Evolutionary conservation across 37 sponge, comb jelly and placozoan genomes (phyloP).

Genomic region (Axinella damicornis): DNA sequence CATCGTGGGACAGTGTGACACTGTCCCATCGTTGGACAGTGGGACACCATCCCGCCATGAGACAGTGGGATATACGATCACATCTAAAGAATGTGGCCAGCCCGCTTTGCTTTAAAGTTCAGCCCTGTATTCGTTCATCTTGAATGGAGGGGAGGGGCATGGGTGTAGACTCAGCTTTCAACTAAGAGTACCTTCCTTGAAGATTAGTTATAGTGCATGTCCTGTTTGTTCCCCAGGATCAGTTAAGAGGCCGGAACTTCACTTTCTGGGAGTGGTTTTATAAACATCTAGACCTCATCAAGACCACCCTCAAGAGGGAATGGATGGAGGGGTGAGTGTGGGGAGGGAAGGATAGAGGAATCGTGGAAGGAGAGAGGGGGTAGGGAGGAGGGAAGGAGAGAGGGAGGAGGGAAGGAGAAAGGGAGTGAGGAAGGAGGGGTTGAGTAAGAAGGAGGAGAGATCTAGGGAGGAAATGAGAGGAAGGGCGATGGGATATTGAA

Average conservation of each 20-base stretch:
- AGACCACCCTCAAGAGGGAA: slow-evolving; percentile 82
- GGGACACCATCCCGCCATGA: no score
- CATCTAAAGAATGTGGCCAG: no score
- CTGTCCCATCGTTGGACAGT: no score
- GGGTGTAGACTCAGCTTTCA: not conserved
- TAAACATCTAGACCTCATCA: slow-evolving; percentile 89
- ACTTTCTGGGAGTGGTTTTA: slow-evolving; percentile 99
- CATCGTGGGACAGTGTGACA: no score
- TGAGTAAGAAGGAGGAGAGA: not conserved
- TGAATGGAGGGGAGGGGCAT: no score
- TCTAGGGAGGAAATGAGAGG: not conserved
- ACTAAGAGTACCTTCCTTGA: no score
- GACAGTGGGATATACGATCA: no score
- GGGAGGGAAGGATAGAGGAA: not conserved
- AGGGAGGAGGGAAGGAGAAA: not conserved
- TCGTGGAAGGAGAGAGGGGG: not conserved
- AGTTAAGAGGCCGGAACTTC: slow-evolving; percentile 66
- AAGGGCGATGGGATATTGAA: not conserved
- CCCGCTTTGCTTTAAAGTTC: no score
- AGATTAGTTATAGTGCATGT: no score
- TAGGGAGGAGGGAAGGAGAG: not conserved
- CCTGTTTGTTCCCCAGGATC: slow-evolving; percentile 43
- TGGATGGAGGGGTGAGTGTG: slow-evolving; percentile 83
- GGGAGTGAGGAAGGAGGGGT: not conserved
- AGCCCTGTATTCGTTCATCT: no score